Conservation (phyloP, 2,888 invertebrate species). For the Stenichneumon culpator region DNA sequence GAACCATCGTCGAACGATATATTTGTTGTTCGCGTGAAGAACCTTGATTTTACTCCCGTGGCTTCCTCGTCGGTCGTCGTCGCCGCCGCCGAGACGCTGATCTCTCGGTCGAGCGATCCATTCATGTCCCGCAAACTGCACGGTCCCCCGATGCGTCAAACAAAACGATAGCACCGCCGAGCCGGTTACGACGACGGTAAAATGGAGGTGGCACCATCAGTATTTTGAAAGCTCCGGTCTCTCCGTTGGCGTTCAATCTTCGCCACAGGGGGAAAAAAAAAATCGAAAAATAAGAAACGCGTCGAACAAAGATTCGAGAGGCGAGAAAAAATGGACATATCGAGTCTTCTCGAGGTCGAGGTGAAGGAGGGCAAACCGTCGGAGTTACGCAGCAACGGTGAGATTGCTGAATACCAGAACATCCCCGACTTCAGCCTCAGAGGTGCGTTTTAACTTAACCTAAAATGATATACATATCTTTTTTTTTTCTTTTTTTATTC, state of each 20-base stretch:
- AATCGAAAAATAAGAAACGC: neutral
- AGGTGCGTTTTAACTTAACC: constrained; percentile 63
- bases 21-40: neutral
- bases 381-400: constrained; percentile 79
- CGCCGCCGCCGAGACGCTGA: neutral
- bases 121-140: neutral
- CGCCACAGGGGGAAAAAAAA: neutral
- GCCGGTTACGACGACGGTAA: constrained; percentile 62
- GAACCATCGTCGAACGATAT: neutral
- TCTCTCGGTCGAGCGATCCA: neutral
- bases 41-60: neutral
- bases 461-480: constrained; percentile 9
- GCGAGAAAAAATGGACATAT: constrained; percentile 79
- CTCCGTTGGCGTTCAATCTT: constrained; percentile 7
- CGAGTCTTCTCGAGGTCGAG: constrained; percentile 83
- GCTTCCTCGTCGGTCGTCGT: neutral
- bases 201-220: constrained; percentile 57
- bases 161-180: constrained; percentile 50
- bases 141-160: constrained; percentile 6
- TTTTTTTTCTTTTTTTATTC: constrained; percentile 37
- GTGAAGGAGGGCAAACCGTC: constrained; percentile 79
- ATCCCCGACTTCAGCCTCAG: constrained; percentile 65
- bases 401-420: constrained; percentile 65
- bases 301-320: neutral
- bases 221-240: constrained; percentile 52